Evolutionary conservation across 2,113 vertebrate genomes (phyloP), one percentile per base, ranked within the genome.

Genomic region (Casuarius casuarius): DNA sequence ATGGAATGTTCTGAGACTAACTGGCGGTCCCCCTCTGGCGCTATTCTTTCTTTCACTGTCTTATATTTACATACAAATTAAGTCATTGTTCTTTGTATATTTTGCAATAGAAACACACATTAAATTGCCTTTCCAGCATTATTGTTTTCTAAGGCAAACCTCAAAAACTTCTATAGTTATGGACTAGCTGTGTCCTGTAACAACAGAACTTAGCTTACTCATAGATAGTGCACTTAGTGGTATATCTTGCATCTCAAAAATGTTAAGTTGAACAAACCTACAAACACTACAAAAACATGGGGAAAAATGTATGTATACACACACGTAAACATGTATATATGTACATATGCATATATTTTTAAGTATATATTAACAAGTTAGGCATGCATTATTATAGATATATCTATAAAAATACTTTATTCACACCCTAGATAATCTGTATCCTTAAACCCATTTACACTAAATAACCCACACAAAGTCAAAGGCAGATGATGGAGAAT

Each of bases 1-100:
- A 16, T 5, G 6, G 15, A 77, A 65, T 2, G 38, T 38, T 77
- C 21, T 65, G 15, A 10, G 51, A 23, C 2, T 51, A 40, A 58
- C 1, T 35, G 1, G 14, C n/a, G 15, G 4, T 49, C 22, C 68
- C 12, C 2, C 10, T 67, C 54, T 16, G 61, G 9, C 6, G 4
- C 2, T 14, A 14, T 5, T 20, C 61, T 38, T 74, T 18, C 9
- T 25, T 29, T 29, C 56, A n/a, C 4, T 78, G 74, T 58, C 11
- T 33, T 77, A 2, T 28, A 66, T 38, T 51, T 77, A 38, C 20
- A 12, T 12, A 44, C 3, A 65, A 77, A 81, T 77, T 21, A 89
- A 12, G 10, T 17, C 5, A 4, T 8, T 12, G 4, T 19, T 4
- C 38, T 76, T 42, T 67, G 7, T 25, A 40, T 14, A 15, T 20